Evolutionary conservation across 1,140 invertebrate genomes (phyloP), one percentile per base, ranked within the genome.

Genomic region (Portunus trituberculatus): DNA sequence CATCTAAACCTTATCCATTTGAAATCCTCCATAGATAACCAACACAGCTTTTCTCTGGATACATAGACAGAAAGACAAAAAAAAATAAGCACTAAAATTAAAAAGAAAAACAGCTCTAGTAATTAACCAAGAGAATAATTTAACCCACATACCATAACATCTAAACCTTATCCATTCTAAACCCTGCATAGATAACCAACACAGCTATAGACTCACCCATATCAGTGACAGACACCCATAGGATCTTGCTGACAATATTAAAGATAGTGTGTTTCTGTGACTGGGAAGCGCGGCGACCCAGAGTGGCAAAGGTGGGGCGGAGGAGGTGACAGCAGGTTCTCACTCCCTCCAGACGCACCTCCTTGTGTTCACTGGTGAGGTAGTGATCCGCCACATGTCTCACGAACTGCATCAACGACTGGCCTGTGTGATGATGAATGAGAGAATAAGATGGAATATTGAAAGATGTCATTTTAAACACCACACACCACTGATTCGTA

Each of bases 141-240:
- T 39, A 39, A 39, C 1, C 1, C 39, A 2, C 1, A 39, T 2
- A 1, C 39, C 39, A 39, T 39, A 39, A 39, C 6, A 6, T 39
- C 6, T 39, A 39, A 39, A 39, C 52, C 12, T 20, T 14, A 59
- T 59, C 52, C 12, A 10, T 20, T 14, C 52, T 59, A 20, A 59
- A 59, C 3, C 16, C 10, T 20, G 3, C 12, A 59, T 59, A 59
- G 52, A 12, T 14, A 76, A 25, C 67, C 67, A 76, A 20, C 67
- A 76, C 6, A 76, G 20, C 16, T 25, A 76, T 25, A 76, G 10
- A n/a, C 96, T 87, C 89, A 98, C 98, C 98, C 59, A 98, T 98
- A 97, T 99, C 99, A 6, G 99, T 99, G 32, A 99, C 99, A n/a
- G 99, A 99, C 28, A 99, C 99, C 89, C 98, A 98, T 0, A 99